Evolutionary conservation across 2,888 invertebrate genomes (phyloP).

Genomic region (Dorcus hopei): DNA sequence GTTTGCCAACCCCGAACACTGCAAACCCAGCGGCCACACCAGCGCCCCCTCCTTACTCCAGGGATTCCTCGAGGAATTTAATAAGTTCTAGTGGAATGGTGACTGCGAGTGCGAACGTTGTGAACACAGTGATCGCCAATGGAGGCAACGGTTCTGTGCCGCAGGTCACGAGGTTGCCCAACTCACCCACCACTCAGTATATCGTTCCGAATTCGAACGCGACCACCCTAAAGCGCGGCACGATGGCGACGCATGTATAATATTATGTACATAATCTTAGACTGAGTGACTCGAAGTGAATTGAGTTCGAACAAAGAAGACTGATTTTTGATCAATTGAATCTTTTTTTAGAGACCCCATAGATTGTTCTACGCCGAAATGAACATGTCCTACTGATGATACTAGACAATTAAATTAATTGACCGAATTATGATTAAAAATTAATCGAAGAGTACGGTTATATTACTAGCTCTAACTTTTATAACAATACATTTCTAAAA

Average conservation of each 20-base stretch:
- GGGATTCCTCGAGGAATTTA: conserved; percentile 42
- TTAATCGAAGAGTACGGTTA: conserved; percentile 45
- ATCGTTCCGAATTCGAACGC: conserved; percentile 57
- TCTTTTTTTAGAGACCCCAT: conserved; percentile 18
- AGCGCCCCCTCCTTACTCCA: conserved; percentile 71
- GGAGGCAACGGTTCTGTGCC: conserved; percentile 52
- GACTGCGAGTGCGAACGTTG: conserved; percentile 43
- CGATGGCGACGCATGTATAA: conserved; percentile 67
- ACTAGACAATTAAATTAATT: conserved; percentile 46
- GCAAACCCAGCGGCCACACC: conserved; percentile 75
- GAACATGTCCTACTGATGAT: conserved; percentile 28
- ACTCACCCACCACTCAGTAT: conserved; percentile 54
- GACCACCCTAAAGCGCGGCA: conserved; percentile 60
- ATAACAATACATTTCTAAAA: conserved; percentile 9
- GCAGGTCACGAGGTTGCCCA: conserved; percentile 53
- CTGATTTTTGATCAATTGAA: conserved; percentile 33
- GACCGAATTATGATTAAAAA: conserved; percentile 46
- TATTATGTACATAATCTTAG: conserved; percentile 19
- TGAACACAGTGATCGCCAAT: conserved; percentile 52
- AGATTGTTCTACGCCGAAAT: conserved; percentile 32
- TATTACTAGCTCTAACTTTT: conserved; percentile 33
- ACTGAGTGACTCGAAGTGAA: conserved; percentile 25
- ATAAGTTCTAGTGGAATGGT: conserved; percentile 41
- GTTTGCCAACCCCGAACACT: conserved; percentile 62
- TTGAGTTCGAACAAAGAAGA: conserved; percentile 37